Conservation (phyloP, 2,888 invertebrate genomes). For the Macrosiphum euphorbiae region DNA sequence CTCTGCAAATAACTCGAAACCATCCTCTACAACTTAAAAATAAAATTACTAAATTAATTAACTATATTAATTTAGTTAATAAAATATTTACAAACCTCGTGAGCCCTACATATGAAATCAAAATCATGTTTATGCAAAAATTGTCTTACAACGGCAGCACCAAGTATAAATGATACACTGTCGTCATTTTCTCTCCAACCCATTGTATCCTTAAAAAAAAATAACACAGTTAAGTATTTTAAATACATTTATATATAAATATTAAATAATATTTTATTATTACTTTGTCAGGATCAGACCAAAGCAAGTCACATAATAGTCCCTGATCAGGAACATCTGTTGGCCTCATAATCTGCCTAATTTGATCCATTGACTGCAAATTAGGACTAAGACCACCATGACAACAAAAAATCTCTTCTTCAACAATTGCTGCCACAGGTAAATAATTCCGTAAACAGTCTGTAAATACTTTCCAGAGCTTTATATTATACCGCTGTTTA, state of each 20-base stretch:
- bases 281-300: conserved; percentile 96
- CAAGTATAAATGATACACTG: conserved; percentile 99
- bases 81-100: conserved; percentile 79
- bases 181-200: conserved; percentile 99
- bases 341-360: conserved; percentile 97
- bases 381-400: conserved; percentile 90
- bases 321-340: conserved; percentile 99
- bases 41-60: not conserved
- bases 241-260: not conserved
- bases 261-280: conserved; percentile 26
- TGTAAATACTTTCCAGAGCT: conserved; percentile 99
- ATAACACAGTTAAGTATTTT: not conserved
- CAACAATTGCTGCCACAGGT: conserved; percentile 97
- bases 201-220: conserved; percentile 80
- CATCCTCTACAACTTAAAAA: conserved; percentile 92
- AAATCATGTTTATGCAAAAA: conserved; percentile 99
- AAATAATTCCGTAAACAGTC: conserved; percentile 99
- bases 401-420: conserved; percentile 84
- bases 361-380: conserved; percentile 98
- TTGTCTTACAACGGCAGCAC: conserved; percentile 99
- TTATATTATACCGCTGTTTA: conserved; percentile 92
- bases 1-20: conserved; percentile 98
- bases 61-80: not conserved
- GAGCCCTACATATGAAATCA: conserved; percentile 99
- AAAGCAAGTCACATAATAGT: conserved; percentile 94